Percentiles rank a stretch among this genome's conserved stretches.
phyloP scores from a whole-genome alignment of 2,797 vertebrate species.

The Gymnopithys bicolor region DNA sequence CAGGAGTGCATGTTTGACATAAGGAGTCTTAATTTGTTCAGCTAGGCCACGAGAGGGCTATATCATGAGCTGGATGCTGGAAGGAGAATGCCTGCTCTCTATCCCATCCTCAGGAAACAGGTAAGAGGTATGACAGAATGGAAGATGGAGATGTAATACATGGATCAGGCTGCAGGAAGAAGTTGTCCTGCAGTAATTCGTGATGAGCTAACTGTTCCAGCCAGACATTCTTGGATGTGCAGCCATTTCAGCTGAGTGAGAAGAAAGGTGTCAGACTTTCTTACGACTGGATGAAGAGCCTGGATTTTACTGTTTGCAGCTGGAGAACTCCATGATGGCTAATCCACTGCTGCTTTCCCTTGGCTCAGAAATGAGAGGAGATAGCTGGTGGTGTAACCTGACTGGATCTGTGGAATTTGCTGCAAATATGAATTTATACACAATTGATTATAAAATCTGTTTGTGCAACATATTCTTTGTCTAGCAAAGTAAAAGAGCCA shows the following conservation, averaged over 20 bases:
- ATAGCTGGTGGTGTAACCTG: not conserved
- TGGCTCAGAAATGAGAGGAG: not conserved
- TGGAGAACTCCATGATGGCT: not conserved
- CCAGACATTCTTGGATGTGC: not conserved
- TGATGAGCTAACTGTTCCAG: not conserved
- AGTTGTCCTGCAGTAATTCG: not conserved
- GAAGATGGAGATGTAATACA: not conserved
- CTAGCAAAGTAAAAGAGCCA: not conserved
- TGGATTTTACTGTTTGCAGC: not conserved
- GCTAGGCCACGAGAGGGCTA: accelerated
- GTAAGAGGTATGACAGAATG: not conserved
- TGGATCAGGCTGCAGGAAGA: not conserved
- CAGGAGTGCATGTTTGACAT: not conserved
- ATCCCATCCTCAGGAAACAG: not conserved
- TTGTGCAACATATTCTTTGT: not conserved
- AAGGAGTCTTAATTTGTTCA: not conserved
- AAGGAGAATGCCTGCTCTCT: not conserved
- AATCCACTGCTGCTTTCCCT: not conserved
- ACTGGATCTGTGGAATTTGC: not conserved
- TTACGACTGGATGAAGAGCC: no score
- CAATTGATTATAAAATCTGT: not conserved
- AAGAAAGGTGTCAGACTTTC: not conserved
- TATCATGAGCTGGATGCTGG: not conserved
- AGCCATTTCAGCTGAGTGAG: not conserved
- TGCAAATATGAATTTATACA: not conserved